phyloP scores from a whole-genome alignment of 2,797 vertebrate species.

The Ptychobarbus kaznakovi region DNA sequence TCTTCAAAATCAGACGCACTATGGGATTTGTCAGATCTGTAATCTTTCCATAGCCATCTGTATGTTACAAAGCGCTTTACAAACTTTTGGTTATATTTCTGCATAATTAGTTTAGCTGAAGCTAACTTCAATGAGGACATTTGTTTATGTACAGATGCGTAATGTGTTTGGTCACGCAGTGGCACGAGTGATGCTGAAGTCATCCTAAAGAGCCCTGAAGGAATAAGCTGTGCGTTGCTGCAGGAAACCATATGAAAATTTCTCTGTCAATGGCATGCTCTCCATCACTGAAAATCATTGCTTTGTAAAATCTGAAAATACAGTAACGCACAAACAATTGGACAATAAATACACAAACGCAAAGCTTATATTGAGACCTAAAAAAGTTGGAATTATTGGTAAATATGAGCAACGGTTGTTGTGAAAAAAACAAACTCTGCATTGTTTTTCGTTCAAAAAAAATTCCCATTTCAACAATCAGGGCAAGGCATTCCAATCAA shows the following conservation, averaged over 20 bases:
- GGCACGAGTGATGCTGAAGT: conserved; percentile 27
- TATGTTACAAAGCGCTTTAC: background rate
- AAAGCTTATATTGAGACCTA: background rate
- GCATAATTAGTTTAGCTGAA: conserved; percentile 13
- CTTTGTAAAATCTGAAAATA: background rate
- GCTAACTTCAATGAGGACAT: conserved; percentile 31
- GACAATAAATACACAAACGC: background rate
- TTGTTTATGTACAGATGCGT: conserved; percentile 26
- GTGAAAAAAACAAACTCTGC: no score
- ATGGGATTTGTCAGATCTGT: conserved; percentile 24
- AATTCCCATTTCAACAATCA: background rate
- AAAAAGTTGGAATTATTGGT: background rate
- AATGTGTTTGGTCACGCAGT: conserved; percentile 27
- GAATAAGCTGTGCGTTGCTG: background rate
- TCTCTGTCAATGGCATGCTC: background rate
- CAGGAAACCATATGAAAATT: background rate
- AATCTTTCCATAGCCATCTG: background rate
- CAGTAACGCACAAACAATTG: background rate
- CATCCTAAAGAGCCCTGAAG: conserved; percentile 12
- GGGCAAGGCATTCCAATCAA: background rate
- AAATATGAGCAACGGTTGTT: background rate
- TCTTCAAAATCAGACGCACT: conserved; percentile 6
- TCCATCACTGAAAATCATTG: background rate
- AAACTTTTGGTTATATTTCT: conserved; percentile 19
- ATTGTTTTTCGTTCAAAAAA: background rate